Evolutionary conservation across 2,113 vertebrate genomes (phyloP), one percentile per base, ranked within the genome.

Genomic region (Bubo bubo): DNA sequence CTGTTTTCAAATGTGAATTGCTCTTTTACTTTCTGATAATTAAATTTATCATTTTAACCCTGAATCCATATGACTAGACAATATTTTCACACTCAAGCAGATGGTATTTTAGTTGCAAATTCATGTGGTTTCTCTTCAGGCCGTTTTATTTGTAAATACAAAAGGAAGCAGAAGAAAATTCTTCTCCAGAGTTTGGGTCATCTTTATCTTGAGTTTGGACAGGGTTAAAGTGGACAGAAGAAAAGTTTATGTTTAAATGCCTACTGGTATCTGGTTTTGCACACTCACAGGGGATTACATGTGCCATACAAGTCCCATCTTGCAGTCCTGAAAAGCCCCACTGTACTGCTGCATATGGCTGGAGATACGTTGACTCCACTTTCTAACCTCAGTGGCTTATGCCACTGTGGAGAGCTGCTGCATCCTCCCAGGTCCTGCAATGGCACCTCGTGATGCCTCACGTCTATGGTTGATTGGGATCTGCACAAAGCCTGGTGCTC

Each of bases 1-100:
- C 49, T 55, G 10, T 83, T 79, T 91, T 68, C 82, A 52, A 94
- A 56, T 5, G 14, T 3, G 23, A 74, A 81, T 66, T 95, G 91
- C 88, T 94, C 74, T 96, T 95, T 96, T 95, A 30, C n/a, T 67
- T 92, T 37, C n/a, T 4, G 16, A 64, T 82, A 87, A 82, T 92
- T 68, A 91, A 90, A 73, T 79, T 50, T 20, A 16, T 26, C 68
- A 21, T 86, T 90, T 88, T 79, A 81, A 88, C 76, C 92, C 90
- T 26, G 37, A 74, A 80, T 41, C 90, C 72, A 41, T 73, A 35
- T 28, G 74, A 77, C 68, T 60, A 77, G 4, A 4, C 39, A 34
- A 1, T 52, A 79, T 70, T 41, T 95, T 88, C 83, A 50, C 56
- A 73, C 64, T 49, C 20, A 43, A 53, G 45, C 91, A 97, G 94